Base-by-base conservation (phyloP, 2,113 vertebrate species). In the Corythornis cristatus region DNA sequence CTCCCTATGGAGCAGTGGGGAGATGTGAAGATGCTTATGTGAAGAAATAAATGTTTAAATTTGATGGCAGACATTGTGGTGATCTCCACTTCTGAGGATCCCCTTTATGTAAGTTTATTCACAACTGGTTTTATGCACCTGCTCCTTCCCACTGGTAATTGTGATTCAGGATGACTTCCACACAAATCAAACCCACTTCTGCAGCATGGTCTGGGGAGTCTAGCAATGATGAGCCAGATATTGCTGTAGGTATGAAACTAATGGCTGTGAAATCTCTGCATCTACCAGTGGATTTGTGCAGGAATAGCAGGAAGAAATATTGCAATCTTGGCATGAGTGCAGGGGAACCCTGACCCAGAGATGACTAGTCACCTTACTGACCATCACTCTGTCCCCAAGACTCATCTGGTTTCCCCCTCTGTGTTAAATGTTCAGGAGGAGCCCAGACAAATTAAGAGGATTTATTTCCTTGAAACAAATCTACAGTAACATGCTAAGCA, bases 41-140 rank as follows among this genome's bases (percentile, higher is more conserved):
- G 14, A 20, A 20, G 16, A 54, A 90, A 65, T 2, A 53, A 50
- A 48, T 0, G 1, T 5, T 83, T 4, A 4, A 74, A 58, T 37
- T 54, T 79, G 10, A 61, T 53, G 18, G 40, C 35, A 79, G n/a
- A n/a, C n/a, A 19, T n/a, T 19, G 22, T 2, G 1, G 43, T 51
- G 66, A 46, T 57, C 18, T 85, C 11, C 21, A 35, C 29, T 83
- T 80, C 72, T 74, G 13, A 56, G 31, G 20, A 71, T 21, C 11
- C 28, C 19, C 15, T 77, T 73, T 65, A 53, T 0, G 9, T 7
- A 26, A 8, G 20, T 85, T 70, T 57, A 37, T 70, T 71, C 0
- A 0, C 1, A 1, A 26, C 35, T 73, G 35, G 2, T 77, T 71
- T 57, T 58, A 35, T 43, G 18, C 18, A 40, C 37, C 20, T 70